Evolutionary conservation across 2,797 vertebrate genomes (phyloP), one percentile per base, ranked within the genome.

Genomic region (Pseudomugil tenellus): DNA sequence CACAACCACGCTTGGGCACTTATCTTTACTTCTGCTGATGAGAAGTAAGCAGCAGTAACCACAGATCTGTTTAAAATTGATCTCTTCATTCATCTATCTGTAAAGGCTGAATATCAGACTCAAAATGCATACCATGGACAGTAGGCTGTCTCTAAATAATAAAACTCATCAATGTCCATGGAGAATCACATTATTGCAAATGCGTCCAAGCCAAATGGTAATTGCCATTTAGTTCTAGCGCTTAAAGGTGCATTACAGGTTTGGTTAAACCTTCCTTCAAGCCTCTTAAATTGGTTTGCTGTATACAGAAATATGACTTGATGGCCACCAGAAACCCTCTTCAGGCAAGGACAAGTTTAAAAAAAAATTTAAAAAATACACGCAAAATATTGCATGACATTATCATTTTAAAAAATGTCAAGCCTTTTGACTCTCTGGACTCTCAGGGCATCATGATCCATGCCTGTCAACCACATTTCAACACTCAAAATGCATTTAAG

Each of bases 321-420:
- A 95, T 84, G 92, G 93, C 78, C 95, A 92, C 93, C 92, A 93
- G 94, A 92, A 94, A 95, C 89, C 92, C 92, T 96, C 94, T 96
- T 90, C 95, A 95, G 95, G 95, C 93, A 93, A 95, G 94, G 95
- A 95, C 92, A 94, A 94, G 95, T 95, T 97, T n/a, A n/a, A n/a
- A n/a, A n/a, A n/a, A n/a, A 95, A 98, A 96, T 95, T n/a, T n/a
- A n/a, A 95, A 93, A 91, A 92, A 93, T 93, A 93, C 96, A 97
- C 97, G 96, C 94, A 96, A 97, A 98, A 96, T 86, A 90, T 92
- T 93, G 94, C 90, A 94, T 92, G 84, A 78, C 91, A 97, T 97
- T 98, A 95, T 95, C 96, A 96, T 97, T 96, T 96, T 96, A 95
- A 95, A 96, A 95, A 95, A 96, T 97, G 96, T 95, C 72, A 94